Percentiles rank a stretch among this genome's conserved stretches.
phyloP scores from a whole-genome alignment of 2,888 invertebrate species.

The Lasioglossum leucozonium region DNA sequence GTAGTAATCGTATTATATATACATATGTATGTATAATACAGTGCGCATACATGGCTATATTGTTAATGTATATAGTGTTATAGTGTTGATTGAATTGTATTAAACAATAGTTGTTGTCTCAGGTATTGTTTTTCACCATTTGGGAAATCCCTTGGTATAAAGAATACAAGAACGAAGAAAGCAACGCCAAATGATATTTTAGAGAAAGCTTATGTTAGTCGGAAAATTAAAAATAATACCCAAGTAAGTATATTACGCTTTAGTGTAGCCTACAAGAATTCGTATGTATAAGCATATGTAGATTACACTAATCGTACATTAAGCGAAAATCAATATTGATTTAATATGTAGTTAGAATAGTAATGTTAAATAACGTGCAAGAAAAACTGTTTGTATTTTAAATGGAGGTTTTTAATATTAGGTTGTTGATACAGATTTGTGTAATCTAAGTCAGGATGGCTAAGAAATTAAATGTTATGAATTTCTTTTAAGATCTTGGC shows the following conservation, averaged over 20 bases:
- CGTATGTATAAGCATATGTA: not conserved
- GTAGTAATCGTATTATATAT: not conserved
- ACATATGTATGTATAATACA: too few species aligned
- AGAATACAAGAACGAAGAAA: constrained; percentile 91
- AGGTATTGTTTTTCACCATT: constrained; percentile 93
- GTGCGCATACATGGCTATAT: too few species aligned
- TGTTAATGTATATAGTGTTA: not conserved
- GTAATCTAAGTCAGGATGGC: constrained; percentile 18
- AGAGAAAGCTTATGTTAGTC: constrained; percentile 91
- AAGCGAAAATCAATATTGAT: not conserved
- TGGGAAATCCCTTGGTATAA: constrained; percentile 92
- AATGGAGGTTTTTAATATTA: constrained; percentile 39
- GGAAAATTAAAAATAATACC: constrained; percentile 92
- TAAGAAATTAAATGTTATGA: constrained; percentile 41
- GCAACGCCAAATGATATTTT: constrained; percentile 90
- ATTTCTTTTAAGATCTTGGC: constrained; percentile 86
- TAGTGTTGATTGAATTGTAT: constrained; percentile 4
- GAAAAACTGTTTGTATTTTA: not conserved
- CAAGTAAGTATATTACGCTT: constrained; percentile 86
- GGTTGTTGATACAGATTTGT: constrained; percentile 34
- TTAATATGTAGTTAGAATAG: constrained; percentile 5
- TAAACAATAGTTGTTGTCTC: constrained; percentile 2
- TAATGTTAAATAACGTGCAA: not conserved
- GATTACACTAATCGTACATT: not conserved
- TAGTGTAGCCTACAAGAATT: not conserved